phyloP scores from a whole-genome alignment of 2,888 invertebrate genomes.

The Dyspetes luteomarginatus region DNA sequence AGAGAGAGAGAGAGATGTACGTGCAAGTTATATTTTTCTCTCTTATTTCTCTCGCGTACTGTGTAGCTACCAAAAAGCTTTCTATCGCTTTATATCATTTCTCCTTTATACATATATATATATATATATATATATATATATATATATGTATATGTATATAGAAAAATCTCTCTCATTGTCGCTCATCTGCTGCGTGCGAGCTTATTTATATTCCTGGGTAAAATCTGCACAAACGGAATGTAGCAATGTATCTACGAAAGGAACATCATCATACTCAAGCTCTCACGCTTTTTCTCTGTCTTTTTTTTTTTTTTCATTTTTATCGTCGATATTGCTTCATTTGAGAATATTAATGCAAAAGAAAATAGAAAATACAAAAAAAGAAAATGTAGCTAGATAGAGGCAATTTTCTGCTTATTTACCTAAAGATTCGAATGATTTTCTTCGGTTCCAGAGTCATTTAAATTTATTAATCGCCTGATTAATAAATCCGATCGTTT shows the following conservation, averaged over 20 bases:
- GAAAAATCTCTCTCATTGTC: constrained; percentile 40
- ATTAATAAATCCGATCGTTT: too few relatives aligned
- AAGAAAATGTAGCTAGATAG: too few relatives aligned
- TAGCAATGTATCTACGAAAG: constrained; percentile 19
- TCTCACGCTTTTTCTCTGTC: constrained; percentile 4
- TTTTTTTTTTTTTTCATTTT: not conserved
- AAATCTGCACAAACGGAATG: constrained; percentile 62
- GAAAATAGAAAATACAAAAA: too few relatives aligned
- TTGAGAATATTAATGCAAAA: not conserved
- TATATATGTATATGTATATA: not conserved
- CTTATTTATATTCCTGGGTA: constrained; percentile 54
- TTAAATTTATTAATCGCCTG: too few relatives aligned
- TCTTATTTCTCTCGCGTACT: constrained; percentile 15
- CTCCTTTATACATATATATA: constrained; percentile 23
- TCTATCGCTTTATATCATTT: constrained; percentile 61
- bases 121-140: too few relatives aligned
- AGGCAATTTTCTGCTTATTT: too few relatives aligned
- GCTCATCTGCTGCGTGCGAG: constrained; percentile 45
- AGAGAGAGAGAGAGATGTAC: too few relatives aligned
- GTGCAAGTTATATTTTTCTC: not conserved
- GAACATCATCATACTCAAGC: constrained; percentile 38
- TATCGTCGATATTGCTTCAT: constrained; percentile 11
- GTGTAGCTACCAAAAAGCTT: constrained; percentile 66
- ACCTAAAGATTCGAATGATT: too few relatives aligned
- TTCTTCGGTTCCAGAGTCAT: too few relatives aligned